Evolutionary conservation across 2,113 vertebrate species (phyloP).

Genomic region (Clarias batrachus): DNA sequence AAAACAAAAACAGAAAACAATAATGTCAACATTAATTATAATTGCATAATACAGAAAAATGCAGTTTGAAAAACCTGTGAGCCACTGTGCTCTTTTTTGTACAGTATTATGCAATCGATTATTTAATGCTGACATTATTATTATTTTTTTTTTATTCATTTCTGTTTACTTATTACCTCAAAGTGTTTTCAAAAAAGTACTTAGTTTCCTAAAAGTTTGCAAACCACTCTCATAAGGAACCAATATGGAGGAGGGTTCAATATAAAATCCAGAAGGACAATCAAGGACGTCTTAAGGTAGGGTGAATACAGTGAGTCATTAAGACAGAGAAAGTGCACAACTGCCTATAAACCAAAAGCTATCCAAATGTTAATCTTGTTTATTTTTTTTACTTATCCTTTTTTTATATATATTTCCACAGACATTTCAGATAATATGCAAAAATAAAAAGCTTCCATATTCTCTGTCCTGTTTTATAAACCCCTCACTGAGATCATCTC

Average conservation of each 20-base stretch:
- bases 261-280: not conserved
- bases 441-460: constrained; percentile 19
- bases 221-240: not conserved
- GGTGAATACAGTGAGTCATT: not conserved
- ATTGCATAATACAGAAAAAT: not conserved
- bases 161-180: not conserved
- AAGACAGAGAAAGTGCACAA: not conserved
- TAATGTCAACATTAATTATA: not conserved
- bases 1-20: no score
- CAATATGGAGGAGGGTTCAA: not conserved
- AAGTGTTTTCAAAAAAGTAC: not conserved
- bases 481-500: constrained; percentile 12
- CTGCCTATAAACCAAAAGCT: not conserved
- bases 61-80: no score
- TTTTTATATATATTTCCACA: not conserved
- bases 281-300: not conserved
- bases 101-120: no score
- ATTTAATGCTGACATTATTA: no score
- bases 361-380: not conserved
- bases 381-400: not conserved
- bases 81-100: no score
- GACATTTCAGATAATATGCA: not conserved
- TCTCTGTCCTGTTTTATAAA: constrained; percentile 28
- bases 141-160: no score
- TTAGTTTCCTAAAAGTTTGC: not conserved